Conservation (phyloP, 1,140 invertebrate genomes). For the Drosophila insularis region DNA sequence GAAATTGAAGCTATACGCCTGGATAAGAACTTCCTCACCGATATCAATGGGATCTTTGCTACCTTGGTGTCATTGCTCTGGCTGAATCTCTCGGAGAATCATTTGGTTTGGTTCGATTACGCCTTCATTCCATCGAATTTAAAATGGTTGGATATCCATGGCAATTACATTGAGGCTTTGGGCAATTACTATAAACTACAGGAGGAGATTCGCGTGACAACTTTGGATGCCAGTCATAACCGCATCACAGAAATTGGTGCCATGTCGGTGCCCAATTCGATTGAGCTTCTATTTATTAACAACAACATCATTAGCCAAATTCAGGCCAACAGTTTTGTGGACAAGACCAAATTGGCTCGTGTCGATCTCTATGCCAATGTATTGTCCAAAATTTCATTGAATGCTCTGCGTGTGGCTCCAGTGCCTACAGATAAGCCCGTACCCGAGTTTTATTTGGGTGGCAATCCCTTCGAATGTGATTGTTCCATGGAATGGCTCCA, state of each 20-base stretch:
- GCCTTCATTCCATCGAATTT: slow-evolving; percentile 89
- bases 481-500: slow-evolving; percentile 95
- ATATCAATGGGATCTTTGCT: slow-evolving; percentile 90
- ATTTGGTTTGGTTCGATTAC: slow-evolving; percentile 91
- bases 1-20: slow-evolving; percentile 91
- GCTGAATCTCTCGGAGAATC: slow-evolving; percentile 93
- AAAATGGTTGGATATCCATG: slow-evolving; percentile 92
- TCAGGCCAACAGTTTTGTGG: slow-evolving; percentile 90
- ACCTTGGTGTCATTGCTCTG: slow-evolving; percentile 89
- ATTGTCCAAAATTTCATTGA: slow-evolving; percentile 90
- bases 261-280: slow-evolving; percentile 89
- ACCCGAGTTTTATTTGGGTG: slow-evolving; percentile 93
- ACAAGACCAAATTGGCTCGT: slow-evolving; percentile 89
- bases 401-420: slow-evolving; percentile 88
- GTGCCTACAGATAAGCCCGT: slow-evolving; percentile 85
- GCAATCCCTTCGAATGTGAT: slow-evolving; percentile 94
- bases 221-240: slow-evolving; percentile 92
- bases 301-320: slow-evolving; percentile 90
- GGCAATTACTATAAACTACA: slow-evolving; percentile 89
- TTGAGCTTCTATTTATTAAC: slow-evolving; percentile 91
- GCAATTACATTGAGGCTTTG: slow-evolving; percentile 89
- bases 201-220: slow-evolving; percentile 85
- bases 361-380: slow-evolving; percentile 93
- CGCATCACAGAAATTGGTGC: slow-evolving; percentile 87
- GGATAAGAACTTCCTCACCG: slow-evolving; percentile 90